phyloP scores from a whole-genome alignment of 1,140 invertebrate genomes.

The Hyposmocoma kahamanoa region DNA sequence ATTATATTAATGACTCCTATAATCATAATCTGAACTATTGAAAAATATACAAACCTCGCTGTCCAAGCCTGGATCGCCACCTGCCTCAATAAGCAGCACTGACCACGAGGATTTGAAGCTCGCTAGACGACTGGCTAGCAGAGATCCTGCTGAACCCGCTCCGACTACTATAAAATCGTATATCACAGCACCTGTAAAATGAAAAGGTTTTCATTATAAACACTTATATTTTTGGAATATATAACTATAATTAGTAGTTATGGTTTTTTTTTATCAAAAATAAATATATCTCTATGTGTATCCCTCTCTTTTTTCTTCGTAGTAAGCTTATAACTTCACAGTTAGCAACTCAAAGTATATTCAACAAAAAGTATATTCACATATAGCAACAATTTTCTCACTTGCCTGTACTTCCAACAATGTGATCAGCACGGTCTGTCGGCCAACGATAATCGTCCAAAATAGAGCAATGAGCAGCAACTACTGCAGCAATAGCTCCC shows the following conservation, averaged over 20 bases:
- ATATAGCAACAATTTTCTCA: constrained; percentile 2
- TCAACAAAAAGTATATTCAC: neutral
- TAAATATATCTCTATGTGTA: too few relatives aligned
- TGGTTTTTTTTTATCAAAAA: neutral
- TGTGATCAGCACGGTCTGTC: constrained; percentile 40
- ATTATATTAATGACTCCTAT: too few relatives aligned
- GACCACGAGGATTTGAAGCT: constrained; percentile 67
- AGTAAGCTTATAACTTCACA: neutral
- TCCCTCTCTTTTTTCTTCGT: too few relatives aligned
- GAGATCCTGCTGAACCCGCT: constrained; percentile 81
- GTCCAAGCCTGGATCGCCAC: constrained; percentile 72
- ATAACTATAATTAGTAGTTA: too few relatives aligned
- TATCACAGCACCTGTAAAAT: constrained; percentile 21
- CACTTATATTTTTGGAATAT: too few relatives aligned
- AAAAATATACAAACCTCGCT: constrained; percentile 49
- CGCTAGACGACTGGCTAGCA: constrained; percentile 75
- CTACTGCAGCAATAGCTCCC: constrained; percentile 67
- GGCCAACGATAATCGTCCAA: constrained; percentile 75
- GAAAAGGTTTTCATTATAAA: neutral
- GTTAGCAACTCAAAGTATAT: neutral
- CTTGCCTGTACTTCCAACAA: constrained; percentile 17
- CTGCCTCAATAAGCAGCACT: constrained; percentile 78
- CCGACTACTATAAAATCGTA: constrained; percentile 78
- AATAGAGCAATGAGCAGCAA: constrained; percentile 73
- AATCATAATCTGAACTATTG: too few relatives aligned